Evolutionary conservation across 2,797 vertebrate species (phyloP).

Genomic region (Miichthys miiuy): DNA sequence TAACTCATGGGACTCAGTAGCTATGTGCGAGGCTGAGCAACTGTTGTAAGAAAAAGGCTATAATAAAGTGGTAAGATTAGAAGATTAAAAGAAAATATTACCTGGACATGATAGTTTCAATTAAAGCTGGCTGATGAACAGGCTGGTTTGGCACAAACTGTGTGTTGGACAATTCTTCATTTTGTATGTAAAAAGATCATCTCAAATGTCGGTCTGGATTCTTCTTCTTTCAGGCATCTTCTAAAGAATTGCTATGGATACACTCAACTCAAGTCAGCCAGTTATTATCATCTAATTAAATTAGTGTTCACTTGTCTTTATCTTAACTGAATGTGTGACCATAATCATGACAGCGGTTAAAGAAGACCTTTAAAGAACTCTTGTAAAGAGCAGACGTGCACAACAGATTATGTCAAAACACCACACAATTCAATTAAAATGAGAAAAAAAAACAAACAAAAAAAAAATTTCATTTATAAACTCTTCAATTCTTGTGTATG

Average conservation of each 20-base stretch:
- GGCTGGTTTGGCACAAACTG: neutral
- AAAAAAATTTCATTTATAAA: slow-evolving; percentile 23
- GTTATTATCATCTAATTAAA: slow-evolving; percentile 6
- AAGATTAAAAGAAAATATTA: neutral
- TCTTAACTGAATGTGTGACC: neutral
- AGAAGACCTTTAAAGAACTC: neutral
- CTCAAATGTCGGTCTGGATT: neutral
- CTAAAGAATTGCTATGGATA: neutral
- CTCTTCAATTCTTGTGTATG: neutral
- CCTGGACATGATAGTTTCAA: neutral
- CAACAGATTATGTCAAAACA: slow-evolving; percentile 24
- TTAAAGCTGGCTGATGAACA: neutral
- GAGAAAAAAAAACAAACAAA: slow-evolving; percentile 23
- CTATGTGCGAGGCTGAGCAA: slow-evolving; percentile 22
- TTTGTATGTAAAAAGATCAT: neutral
- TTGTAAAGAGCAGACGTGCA: neutral
- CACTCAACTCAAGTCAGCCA: neutral
- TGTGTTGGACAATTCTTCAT: neutral
- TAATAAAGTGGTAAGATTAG: neutral
- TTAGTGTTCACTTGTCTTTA: slow-evolving; percentile 6
- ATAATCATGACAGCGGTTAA: slow-evolving; percentile 12
- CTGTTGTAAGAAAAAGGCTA: slow-evolving; percentile 5
- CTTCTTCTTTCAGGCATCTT: neutral
- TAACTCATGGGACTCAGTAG: neutral
- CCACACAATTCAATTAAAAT: slow-evolving; percentile 23